Base-by-base conservation (phyloP, 2,888 invertebrate species). In the Amphipoea lucens region DNA sequence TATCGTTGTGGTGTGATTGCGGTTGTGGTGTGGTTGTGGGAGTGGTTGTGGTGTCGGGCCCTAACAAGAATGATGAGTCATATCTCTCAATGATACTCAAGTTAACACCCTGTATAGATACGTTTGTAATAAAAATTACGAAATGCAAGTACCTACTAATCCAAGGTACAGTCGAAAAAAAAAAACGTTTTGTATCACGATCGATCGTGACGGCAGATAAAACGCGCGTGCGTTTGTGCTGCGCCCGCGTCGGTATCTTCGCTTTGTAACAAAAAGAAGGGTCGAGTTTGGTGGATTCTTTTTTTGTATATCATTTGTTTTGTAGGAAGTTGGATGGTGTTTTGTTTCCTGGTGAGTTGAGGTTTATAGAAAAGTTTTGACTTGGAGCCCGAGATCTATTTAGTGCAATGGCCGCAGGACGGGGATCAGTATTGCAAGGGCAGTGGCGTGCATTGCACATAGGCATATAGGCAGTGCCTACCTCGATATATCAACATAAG, bases 161-260 rank as follows among this genome's bases (percentile, higher is more conserved):
- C 84, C 68, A 76, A 81, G 72, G 68, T 78, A 85, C 75, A 75
- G 62, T 29, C 48, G 77, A 81, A 86, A 70, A 89, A 87, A 87
- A 86, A 89, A 90, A 91, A 90, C 81, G 87, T 85, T 87, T 80
- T 85, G 83, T 89, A 88, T 91, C 91, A 91, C 91, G 91, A 90
- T 84, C 86, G 91, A 92, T 93, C 94, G 93, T 94, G 93, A 93
- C 92, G 85, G 90, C 78, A 82, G 90, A 91, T 90, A 91, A 87
- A 76, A 85, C 29, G 84, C 88, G 89, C 79, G 90, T 90, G 90
- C 89, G 77, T 79, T 81, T 67, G 66, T 36, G 66, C 75, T 67
- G 66, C 78, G 78, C 45, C 36, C 45, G 57, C 78, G 80, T 74
- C 70, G 66, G 78, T 76, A 36, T 73, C 78, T 54, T 78, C 60